A percentile compares a stretch with the other conserved stretches of the same genome.
phyloP scores from a whole-genome alignment of 2,797 vertebrate genomes.

The Acanthurus lineatus region DNA sequence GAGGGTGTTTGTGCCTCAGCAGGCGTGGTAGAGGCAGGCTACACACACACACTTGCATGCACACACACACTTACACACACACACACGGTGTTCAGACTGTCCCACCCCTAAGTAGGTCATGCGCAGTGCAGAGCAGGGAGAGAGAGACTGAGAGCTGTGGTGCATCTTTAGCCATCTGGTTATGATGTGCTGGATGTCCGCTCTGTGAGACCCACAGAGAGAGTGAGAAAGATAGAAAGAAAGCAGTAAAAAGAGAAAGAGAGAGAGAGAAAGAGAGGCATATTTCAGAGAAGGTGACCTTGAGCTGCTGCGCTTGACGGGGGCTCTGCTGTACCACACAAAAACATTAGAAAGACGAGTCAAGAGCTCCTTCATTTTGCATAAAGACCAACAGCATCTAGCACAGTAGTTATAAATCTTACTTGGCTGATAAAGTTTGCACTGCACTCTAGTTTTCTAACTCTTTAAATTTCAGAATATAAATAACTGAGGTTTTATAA shows the following conservation, averaged over 20 bases:
- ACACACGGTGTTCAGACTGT: conserved; percentile 60
- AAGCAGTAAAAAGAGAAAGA: background rate
- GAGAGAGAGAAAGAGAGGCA: conserved; percentile 21
- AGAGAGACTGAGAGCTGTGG: conserved; percentile 56
- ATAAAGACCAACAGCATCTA: conserved; percentile 7
- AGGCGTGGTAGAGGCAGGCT: conserved; percentile 81
- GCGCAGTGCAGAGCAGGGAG: conserved; percentile 77
- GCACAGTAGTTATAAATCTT: background rate
- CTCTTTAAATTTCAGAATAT: background rate
- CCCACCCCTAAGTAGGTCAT: conserved; percentile 91
- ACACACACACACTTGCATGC: conserved; percentile 15
- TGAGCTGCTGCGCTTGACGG: conserved; percentile 46
- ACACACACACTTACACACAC: conserved; percentile 32
- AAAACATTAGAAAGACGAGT: conserved; percentile 37
- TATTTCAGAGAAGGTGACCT: conserved; percentile 86
- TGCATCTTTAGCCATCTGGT: conserved; percentile 92
- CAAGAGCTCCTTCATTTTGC: conserved; percentile 38
- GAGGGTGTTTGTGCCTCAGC: conserved; percentile 78
- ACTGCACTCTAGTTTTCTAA: background rate
- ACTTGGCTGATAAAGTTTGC: conserved; percentile 5
- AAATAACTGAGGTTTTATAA: background rate
- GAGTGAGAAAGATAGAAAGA: conserved; percentile 40
- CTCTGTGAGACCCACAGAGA: conserved; percentile 82
- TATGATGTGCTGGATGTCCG: conserved; percentile 87
- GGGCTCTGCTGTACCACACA: conserved; percentile 22